Percentiles rank a stretch among this genome's conserved stretches.
These are phyloP conservation scores for Varanus salvator DNA, from an alignment of 2,113 vertebrate genomes.

Conservation along the genomic window DNA sequence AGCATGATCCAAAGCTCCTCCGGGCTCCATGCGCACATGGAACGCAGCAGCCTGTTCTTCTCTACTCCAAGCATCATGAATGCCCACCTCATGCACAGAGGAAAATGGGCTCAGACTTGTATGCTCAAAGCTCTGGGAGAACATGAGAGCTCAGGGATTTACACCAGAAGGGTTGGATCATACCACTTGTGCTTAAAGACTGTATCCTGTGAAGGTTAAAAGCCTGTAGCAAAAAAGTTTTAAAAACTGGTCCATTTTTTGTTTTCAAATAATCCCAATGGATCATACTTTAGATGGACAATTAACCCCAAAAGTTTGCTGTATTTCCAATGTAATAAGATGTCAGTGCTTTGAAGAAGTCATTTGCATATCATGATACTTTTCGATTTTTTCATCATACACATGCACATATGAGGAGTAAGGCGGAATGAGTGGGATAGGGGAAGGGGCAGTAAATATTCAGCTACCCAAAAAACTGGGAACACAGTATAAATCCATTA, in stretches of 20 bases:
- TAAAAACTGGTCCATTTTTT: background rate
- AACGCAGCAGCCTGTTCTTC: background rate
- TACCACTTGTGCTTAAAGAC: slow-evolving; percentile 69
- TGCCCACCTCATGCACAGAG: background rate
- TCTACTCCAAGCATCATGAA: background rate
- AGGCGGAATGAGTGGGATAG: slow-evolving; percentile 46
- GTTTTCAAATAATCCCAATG: background rate
- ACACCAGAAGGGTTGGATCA: background rate
- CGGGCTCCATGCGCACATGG: background rate
- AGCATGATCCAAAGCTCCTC: slow-evolving; percentile 10
- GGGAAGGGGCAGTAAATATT: slow-evolving; percentile 51
- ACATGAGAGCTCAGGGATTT: background rate
- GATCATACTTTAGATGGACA: slow-evolving; percentile 30
- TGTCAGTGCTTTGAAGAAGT: slow-evolving; percentile 68
- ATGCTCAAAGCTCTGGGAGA: background rate
- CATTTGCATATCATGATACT: slow-evolving; percentile 66
- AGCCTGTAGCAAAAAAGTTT: background rate
- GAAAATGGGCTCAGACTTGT: background rate
- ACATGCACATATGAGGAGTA: slow-evolving; percentile 60
- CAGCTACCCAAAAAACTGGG: slow-evolving; percentile 68
- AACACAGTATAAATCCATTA: slow-evolving; percentile 73
- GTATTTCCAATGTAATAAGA: slow-evolving; percentile 62
- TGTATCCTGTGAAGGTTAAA: slow-evolving; percentile 51
- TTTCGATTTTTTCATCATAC: slow-evolving; percentile 54
- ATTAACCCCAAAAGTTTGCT: slow-evolving; percentile 44